Base-by-base conservation (phyloP, 2,113 vertebrate species). In the Apistogramma diplotaenia region DNA sequence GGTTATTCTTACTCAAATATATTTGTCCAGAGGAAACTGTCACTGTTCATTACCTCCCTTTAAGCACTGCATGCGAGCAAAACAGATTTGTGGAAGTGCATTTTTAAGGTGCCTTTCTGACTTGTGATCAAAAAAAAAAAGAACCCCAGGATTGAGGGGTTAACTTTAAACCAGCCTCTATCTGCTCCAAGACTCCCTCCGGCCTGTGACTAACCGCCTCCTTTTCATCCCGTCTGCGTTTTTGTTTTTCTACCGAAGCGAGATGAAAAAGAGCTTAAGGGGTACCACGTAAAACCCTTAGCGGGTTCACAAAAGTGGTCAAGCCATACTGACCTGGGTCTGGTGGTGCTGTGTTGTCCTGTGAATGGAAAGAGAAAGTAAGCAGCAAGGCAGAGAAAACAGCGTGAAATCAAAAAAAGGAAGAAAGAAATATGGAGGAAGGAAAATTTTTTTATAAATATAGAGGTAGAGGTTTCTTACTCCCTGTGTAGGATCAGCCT, bases 251-350 rank as follows among this genome's bases (percentile, higher is more conserved):
- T 60, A 19, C 37, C 70, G 58, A 71, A 25, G 2, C 12, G 2
- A 81, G 62, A 83, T 84, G 75, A 80, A 88, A 88, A 33, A 65
- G 60, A 55, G 73, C 46, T 86, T 82, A 84, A 83, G 72, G 67
- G 55, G 79, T 37, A 65, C 53, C 60, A 77, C 21, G 10, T 33
- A 85, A 87, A 81, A 37, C 53, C 79, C 72, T 77, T n/a, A 57
- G 72, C 76, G 65, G 49, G 76, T 76, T 89, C 57, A 80, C 33
- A 49, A 67, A 78, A 84, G 67, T 59, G 25, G 37, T 43, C 21
- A 75, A 43, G 55, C 21, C 70, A 82, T 54, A 92, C 92, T 93
- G 87, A 94, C 94, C 94, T 94, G 89, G 83, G 58, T 88, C 62
- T 56, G 79, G 56, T 10, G 85, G 74, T 31, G 78, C 33, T 53